These are phyloP conservation scores for Yoshiicerus persimilis DNA, from an alignment of 1,140 invertebrate species.

Conservation along the genomic window DNA sequence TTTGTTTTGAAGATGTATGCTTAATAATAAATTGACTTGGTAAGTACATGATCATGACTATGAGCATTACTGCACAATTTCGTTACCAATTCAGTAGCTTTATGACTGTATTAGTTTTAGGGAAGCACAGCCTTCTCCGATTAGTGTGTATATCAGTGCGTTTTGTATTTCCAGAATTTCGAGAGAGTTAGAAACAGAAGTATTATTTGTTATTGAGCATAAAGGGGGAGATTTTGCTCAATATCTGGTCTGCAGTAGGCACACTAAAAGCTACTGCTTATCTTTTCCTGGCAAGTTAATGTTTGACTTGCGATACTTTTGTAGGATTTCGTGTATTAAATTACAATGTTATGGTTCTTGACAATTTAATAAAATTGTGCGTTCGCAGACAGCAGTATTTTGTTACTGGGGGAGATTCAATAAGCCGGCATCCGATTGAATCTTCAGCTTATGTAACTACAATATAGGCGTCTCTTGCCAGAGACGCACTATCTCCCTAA, in stretches of 20 bases:
- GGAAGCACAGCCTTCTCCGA: too few relatives aligned
- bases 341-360: background rate
- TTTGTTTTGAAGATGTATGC: too few relatives aligned
- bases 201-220: background rate
- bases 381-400: background rate
- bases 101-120: too few relatives aligned
- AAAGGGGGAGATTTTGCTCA: too few relatives aligned
- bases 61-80: too few relatives aligned
- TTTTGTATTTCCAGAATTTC: too few relatives aligned
- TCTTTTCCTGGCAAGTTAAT: background rate
- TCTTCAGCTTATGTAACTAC: background rate
- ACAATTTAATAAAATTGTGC: background rate
- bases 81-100: too few relatives aligned
- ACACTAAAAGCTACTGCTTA: background rate
- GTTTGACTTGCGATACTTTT: background rate
- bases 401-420: background rate
- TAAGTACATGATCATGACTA: too few relatives aligned
- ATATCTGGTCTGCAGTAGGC: background rate
- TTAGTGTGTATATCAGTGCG: too few relatives aligned
- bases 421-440: background rate
- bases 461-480: background rate
- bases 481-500: background rate
- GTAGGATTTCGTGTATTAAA: background rate
- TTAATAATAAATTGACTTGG: too few relatives aligned
- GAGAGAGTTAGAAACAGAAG: background rate